A percentile compares a stretch with the other conserved stretches of the same genome.
phyloP scores from a whole-genome alignment of 2,113 vertebrate genomes.

The Aphelocoma coerulescens region DNA sequence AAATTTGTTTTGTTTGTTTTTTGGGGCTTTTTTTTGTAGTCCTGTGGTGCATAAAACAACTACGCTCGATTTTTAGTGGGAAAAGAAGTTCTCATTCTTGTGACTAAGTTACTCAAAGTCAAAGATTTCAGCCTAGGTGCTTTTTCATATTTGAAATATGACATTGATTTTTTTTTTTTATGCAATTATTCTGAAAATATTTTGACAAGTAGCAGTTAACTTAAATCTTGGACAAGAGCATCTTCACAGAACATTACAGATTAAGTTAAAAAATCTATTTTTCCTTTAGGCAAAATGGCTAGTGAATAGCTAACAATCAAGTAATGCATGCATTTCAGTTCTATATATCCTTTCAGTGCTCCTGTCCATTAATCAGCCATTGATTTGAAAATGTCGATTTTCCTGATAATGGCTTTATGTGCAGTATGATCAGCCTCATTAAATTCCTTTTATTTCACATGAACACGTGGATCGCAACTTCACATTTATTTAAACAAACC shows the following conservation, averaged over 20 bases:
- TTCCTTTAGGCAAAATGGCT: neutral
- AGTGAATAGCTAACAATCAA: conserved; percentile 6
- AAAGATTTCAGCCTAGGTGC: neutral
- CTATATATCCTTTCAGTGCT: neutral
- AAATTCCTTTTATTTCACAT: conserved; percentile 27
- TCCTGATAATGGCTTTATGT: conserved; percentile 37
- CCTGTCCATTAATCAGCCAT: conserved; percentile 27
- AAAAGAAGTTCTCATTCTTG: neutral
- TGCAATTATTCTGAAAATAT: neutral
- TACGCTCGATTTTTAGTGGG: neutral
- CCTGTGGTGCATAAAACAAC: neutral
- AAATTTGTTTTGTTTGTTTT: neutral
- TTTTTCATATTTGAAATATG: neutral
- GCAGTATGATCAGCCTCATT: neutral
- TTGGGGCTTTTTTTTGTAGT: neutral
- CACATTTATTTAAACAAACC: conserved; percentile 18
- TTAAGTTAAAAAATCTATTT: conserved; percentile 27
- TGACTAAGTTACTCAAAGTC: neutral
- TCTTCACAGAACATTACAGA: neutral
- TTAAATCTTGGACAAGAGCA: neutral
- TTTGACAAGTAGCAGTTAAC: neutral
- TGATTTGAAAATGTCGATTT: neutral
- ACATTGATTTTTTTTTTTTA: neutral
- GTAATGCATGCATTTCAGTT: neutral
- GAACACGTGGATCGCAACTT: neutral